Evolutionary conservation across 1,140 invertebrate species (phyloP).

Genomic region (Chionoecetes opilio): DNA sequence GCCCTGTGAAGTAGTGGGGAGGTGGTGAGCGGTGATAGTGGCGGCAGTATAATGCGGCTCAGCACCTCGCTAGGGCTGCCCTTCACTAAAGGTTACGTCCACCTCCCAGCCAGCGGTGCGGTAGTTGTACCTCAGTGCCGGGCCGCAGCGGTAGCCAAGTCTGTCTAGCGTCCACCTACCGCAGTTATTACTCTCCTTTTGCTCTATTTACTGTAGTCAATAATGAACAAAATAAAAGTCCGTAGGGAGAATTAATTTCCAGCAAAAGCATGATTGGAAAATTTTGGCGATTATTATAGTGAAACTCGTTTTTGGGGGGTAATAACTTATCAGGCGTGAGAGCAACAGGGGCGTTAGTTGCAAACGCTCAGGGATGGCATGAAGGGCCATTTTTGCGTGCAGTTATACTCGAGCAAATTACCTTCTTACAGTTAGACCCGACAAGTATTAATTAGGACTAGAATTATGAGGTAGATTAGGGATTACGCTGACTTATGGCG

Average conservation of each 20-base stretch:
- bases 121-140: neutral
- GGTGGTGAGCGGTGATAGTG: neutral
- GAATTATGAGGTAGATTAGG: constrained; percentile 78
- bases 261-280: constrained; percentile 78
- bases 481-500: constrained; percentile 76
- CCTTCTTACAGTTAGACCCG: constrained; percentile 78
- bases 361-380: constrained; percentile 62
- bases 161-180: neutral
- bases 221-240: constrained; percentile 66
- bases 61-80: constrained; percentile 55
- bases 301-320: constrained; percentile 75
- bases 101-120: neutral
- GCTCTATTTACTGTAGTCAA: constrained; percentile 38
- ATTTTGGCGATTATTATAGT: constrained; percentile 77
- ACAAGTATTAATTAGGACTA: constrained; percentile 79
- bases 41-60: constrained; percentile 57
- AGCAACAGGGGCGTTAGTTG: constrained; percentile 70
- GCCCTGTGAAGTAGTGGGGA: neutral
- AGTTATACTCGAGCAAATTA: constrained; percentile 73
- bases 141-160: constrained; percentile 30
- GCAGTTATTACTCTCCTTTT: neutral
- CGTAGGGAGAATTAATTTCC: constrained; percentile 65
- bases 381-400: constrained; percentile 73
- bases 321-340: constrained; percentile 62
- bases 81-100: constrained; percentile 72